Percentiles rank a stretch among this genome's conserved stretches.
These are phyloP conservation scores for Hyles euphorbiae DNA, from an alignment of 1,140 invertebrate species.

Conservation along the genomic window DNA sequence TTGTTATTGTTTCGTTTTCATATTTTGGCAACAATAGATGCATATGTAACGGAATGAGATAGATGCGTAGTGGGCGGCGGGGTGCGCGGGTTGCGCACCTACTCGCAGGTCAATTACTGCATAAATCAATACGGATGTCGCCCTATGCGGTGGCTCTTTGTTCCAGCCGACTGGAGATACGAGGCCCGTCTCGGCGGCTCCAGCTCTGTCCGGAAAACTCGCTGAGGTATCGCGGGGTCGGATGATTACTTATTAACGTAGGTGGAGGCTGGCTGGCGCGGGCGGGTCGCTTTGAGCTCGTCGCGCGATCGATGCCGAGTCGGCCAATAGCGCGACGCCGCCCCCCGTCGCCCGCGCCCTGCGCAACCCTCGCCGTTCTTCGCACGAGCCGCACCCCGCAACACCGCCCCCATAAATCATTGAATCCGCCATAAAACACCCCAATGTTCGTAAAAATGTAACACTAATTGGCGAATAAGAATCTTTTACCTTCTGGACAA, in stretches of 20 bases:
- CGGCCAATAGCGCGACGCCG: constrained; percentile 69
- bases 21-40: constrained; percentile 19
- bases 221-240: constrained; percentile 69
- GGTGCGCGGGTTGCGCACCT: constrained; percentile 45
- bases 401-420: constrained; percentile 73
- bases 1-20: neutral
- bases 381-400: constrained; percentile 36
- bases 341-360: constrained; percentile 48
- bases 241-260: constrained; percentile 75
- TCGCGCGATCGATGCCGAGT: constrained; percentile 69
- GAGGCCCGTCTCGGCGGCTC: constrained; percentile 68
- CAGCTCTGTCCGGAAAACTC: constrained; percentile 68
- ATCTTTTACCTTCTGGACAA: constrained; percentile 52
- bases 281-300: constrained; percentile 62
- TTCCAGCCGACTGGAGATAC: constrained; percentile 66
- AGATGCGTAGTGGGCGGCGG: constrained; percentile 48
- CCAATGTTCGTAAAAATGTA: constrained; percentile 72
- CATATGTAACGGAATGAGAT: constrained; percentile 40
- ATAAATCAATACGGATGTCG: constrained; percentile 74
- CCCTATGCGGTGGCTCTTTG: constrained; percentile 68
- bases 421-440: constrained; percentile 71
- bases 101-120: constrained; percentile 70
- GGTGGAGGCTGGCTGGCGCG: constrained; percentile 70
- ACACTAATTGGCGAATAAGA: constrained; percentile 66
- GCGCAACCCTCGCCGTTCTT: constrained; percentile 56